Evolutionary conservation across 35 echinoderm and acorn worm species (phyloP).

Genomic region (Holothuria glaberrima): DNA sequence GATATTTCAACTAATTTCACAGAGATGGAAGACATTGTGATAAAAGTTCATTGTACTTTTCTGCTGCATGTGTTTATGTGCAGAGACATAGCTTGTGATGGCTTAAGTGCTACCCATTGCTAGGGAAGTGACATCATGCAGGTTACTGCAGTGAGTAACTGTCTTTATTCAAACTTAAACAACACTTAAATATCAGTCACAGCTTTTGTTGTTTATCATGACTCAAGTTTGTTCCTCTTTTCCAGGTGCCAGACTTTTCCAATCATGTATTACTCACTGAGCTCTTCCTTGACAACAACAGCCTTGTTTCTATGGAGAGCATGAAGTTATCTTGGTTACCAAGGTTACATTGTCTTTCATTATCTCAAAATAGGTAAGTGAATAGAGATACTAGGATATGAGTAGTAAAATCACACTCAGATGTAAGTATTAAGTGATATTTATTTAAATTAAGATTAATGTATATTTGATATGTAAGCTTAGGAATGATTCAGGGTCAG

Average conservation of each 20-base stretch:
- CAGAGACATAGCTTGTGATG: background rate
- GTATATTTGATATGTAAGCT: too few species aligned
- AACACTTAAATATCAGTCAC: background rate
- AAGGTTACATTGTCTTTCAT: slow-evolving; percentile 59
- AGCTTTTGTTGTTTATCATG: background rate
- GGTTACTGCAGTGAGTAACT: too few species aligned
- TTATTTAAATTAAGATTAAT: too few species aligned
- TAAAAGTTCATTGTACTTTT: too few species aligned
- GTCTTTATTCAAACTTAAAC: background rate
- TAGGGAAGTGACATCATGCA: background rate
- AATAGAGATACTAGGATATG: background rate
- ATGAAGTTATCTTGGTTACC: slow-evolving; percentile 80
- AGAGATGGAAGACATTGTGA: too few species aligned
- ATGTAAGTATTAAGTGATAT: too few species aligned
- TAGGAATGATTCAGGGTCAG: too few species aligned
- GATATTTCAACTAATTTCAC: too few species aligned
- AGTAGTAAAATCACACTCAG: background rate
- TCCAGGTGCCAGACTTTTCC: slow-evolving; percentile 63
- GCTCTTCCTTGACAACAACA: slow-evolving; percentile 80
- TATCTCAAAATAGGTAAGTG: slow-evolving; percentile 87
- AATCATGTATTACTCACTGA: slow-evolving; percentile 80
- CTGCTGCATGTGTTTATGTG: too few species aligned
- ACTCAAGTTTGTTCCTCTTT: background rate
- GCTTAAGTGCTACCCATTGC: background rate
- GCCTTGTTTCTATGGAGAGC: slow-evolving; percentile 55